Evolutionary conservation across 2,888 invertebrate species (phyloP).

Genomic region (Argynnis bischoffii): DNA sequence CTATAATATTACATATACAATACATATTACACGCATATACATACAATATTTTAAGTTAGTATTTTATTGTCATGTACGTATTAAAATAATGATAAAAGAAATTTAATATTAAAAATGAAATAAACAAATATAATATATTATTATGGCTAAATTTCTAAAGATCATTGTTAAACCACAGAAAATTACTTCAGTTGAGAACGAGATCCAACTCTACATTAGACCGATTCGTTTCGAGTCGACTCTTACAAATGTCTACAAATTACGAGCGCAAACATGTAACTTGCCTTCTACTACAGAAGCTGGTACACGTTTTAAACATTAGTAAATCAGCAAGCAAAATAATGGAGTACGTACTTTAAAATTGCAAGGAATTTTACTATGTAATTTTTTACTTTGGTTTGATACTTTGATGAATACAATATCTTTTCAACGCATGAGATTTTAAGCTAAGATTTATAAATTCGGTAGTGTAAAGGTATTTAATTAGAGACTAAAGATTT

Average conservation of each 20-base stretch:
- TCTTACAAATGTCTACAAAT: conserved; percentile 30
- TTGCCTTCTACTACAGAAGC: conserved; percentile 13
- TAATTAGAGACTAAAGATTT: too few relatives aligned
- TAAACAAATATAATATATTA: too few relatives aligned
- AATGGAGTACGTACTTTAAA: not conserved
- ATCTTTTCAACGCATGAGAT: not conserved
- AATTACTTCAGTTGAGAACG: conserved; percentile 30
- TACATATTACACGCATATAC: too few relatives aligned
- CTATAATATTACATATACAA: too few relatives aligned
- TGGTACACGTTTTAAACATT: conserved; percentile 5
- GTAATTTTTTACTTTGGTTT: not conserved
- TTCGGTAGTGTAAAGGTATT: too few relatives aligned
- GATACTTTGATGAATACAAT: not conserved
- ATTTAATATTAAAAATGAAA: too few relatives aligned
- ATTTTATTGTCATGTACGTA: too few relatives aligned
- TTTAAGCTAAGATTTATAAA: too few relatives aligned
- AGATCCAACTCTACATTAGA: conserved; percentile 29
- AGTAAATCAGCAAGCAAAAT: conserved; percentile 15
- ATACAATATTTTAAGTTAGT: too few relatives aligned
- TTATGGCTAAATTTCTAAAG: conserved; percentile 20
- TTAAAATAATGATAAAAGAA: too few relatives aligned
- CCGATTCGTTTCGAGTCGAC: conserved; percentile 26
- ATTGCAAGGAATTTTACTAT: not conserved
- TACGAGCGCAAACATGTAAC: conserved; percentile 29
- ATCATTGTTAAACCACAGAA: conserved; percentile 26